Base-by-base conservation (phyloP, 2,113 vertebrate genomes). In the Zosterops hypoxanthus region DNA sequence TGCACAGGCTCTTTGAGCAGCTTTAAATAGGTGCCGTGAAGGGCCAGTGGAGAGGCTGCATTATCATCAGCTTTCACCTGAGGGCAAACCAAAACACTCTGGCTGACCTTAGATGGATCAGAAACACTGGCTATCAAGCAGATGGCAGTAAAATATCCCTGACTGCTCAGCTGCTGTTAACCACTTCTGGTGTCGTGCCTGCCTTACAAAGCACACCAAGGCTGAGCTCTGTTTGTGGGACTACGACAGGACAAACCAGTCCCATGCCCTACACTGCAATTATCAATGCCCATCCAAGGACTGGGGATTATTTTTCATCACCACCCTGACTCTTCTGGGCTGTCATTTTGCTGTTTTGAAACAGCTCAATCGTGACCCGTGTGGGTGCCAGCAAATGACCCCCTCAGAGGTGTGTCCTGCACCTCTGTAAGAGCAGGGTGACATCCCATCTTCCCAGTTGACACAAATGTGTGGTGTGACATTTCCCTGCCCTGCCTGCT, bases 21-120 rank as follows among this genome's bases (percentile, higher is more conserved):
- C 66, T 77, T 90, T 84, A 93, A 96, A 84, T 31, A 88, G 94
- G 72, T 46, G 70, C 89, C 1, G 22, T 71, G 96, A 82, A 70
- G 88, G 65, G 89, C 89, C 57, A 34, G 41, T 53, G 0, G 1
- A 77, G 88, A 82, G 83, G 70, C 77, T 82, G 50, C 70, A 42
- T 90, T 59, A 44, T 42, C 81, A 55, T 91, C 64, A 75, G 53
- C 70, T 86, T 71, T 34, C 64, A 95, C 94, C 89, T 64, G 63
- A 85, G 91, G 91, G 75, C 75, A 73, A 79, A 64, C 78, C 39
- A 9, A 59, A 95, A 78, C 20, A 6, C 9, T 0, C 66, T 81
- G 41, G 18, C 92, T 89, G 80, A 88, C 89, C 89, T 92, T 12
- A 17, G 53, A 47, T 34, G 34, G 44, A 52, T 57, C 82, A 86